A percentile compares a stretch with the other conserved stretches of the same genome.
Conservation (phyloP, 2,797 vertebrate species). For the Lutra lutra region DNA sequence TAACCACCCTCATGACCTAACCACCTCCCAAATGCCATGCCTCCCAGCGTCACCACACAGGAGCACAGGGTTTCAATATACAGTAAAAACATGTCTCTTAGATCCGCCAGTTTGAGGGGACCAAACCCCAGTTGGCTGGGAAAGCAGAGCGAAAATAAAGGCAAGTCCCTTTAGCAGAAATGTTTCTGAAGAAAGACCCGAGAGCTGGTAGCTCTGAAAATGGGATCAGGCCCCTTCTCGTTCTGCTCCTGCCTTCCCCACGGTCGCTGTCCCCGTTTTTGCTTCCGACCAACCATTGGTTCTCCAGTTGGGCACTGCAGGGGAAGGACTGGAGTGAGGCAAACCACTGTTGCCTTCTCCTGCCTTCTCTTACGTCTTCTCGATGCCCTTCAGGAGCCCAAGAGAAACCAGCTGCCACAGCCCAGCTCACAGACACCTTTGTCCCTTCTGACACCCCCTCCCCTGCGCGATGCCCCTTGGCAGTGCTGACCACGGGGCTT, state of each 20-base stretch:
- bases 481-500: not conserved
- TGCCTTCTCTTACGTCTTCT: not conserved
- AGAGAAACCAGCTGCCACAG: not conserved
- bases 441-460: not conserved
- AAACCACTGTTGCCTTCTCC: not conserved
- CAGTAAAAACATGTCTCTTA: not conserved
- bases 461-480: not conserved
- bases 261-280: not conserved
- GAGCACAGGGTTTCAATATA: not conserved
- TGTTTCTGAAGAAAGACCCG: not conserved
- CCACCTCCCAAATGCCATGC: not conserved
- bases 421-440: not conserved
- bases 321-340: not conserved
- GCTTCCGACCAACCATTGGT: not conserved
- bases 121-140: not conserved
- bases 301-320: not conserved
- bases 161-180: not conserved
- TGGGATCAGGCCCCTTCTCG: not conserved
- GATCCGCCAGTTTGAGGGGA: not conserved
- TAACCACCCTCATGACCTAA: not conserved
- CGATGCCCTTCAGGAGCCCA: not conserved
- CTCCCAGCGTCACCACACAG: not conserved
- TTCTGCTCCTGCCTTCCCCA: not conserved
- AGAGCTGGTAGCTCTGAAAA: not conserved
- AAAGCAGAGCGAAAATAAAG: constrained; percentile 2